Evolutionary conservation across 2,888 invertebrate genomes (phyloP), one percentile per base, ranked within the genome.

Genomic region (Melitaea athalia): DNA sequence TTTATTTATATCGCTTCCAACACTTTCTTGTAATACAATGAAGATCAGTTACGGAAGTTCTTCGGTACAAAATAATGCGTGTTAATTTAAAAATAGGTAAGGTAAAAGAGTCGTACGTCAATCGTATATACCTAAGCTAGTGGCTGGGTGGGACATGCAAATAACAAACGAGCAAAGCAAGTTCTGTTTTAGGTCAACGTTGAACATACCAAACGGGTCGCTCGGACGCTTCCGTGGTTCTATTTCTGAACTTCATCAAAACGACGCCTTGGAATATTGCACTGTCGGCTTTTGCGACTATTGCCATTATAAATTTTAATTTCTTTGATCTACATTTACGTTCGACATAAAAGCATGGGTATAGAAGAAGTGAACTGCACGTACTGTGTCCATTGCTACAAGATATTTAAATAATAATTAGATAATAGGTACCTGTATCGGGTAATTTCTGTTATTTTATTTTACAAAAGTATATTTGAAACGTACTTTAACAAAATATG

Each of bases 181-280:
- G 83, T 87, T 83, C 92, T 92, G 91, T 92, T 92, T 92, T 92
- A 92, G 92, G 92, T 92, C 92, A 92, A 92, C 92, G 89, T 86
- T 88, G 90, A 92, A 91, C 91, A 92, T 92, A 92, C 92, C 92
- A 92, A 92, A 92, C 92, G 88, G 90, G 91, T 91, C 91, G 92
- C 86, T 87, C 86, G 88, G 86, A 84, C 89, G 90, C 91, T 92
- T 92, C 92, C 92, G 92, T 86, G 88, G 86, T 88, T 84, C 78
- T 92, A 92, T 92, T 92, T 92, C 85, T 92, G 91, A 87, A 86
- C 88, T 86, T 87, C 88, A 87, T 86, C 85, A 85, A 85, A 87
- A 85, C 85, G 84, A 85, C 78, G 78, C 74, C 78, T 60, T 47
- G 17, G 82, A 85, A 81, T 84, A 86, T 85, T 83, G 84, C 79